Evolutionary conservation across 2,113 vertebrate species (phyloP), one percentile per base, ranked within the genome.

Genomic region (Machaerirhynchus nigripectus): DNA sequence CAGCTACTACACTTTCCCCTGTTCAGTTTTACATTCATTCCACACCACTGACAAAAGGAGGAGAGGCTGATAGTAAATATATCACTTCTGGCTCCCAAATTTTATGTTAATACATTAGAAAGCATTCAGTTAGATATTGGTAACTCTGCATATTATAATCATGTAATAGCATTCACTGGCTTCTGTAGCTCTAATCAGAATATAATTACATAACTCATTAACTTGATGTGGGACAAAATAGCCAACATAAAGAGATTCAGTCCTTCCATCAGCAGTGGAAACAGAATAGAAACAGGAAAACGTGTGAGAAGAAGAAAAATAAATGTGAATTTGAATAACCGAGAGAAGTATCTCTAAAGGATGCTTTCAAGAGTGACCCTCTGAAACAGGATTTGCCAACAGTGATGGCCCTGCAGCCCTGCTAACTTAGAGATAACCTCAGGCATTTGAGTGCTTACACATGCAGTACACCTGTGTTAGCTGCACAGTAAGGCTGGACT

Each of bases 391-490:
- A 63, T 78, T 87, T 77, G 33, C 26, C 21, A 80, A 18, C 8
- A 55, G 37, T 24, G 6, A 40, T 21, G 20, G 6, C 18, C 28
- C 13, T 46, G 24, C n/a, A 81, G 59, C 40, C 22, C n/a, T 53
- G 1, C 60, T 63, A 31, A 28, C 47, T 67, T 77, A 33, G 35
- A 26, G n/a, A 26, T 17, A 12, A 27, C 28, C 19, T 22, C 5
- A 15, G 33, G 11, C 11, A 23, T 23, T 14, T 46, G 44, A 30
- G 33, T 17, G 13, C 39, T 7, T 6, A 15, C 13, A 31, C 7
- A 3, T 8, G 33, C 22, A 27, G 15, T 7, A 28, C 0, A 3
- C 9, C 31, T 2, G 0, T 0, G 0, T 59, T 26, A 80, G 31
- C 28, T 7, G 2, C 28, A 37, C 28, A 33, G 35, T 11, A 53